These are phyloP conservation scores for Mimumesa dahlbomi DNA, from an alignment of 2,888 invertebrate genomes.

Conservation along the genomic window DNA sequence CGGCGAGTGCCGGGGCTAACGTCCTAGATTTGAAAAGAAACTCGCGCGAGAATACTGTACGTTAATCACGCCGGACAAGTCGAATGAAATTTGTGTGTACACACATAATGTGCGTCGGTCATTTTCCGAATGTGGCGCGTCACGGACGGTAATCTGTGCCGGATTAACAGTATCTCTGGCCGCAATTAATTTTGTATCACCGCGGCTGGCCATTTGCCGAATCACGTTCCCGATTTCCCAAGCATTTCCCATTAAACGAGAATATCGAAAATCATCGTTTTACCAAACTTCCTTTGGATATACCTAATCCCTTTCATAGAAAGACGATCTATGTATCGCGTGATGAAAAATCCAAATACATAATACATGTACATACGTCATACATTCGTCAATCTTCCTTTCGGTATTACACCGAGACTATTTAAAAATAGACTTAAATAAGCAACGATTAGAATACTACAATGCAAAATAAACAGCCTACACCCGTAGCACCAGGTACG, in stretches of 20 bases:
- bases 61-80: constrained; percentile 31
- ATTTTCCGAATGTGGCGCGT: constrained; percentile 54
- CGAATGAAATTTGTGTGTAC: constrained; percentile 42
- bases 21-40: constrained; percentile 31
- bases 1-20: not conserved
- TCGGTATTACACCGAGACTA: not conserved
- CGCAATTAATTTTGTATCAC: constrained; percentile 23
- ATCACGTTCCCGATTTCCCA: no score
- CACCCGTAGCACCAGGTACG: no score
- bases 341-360: no score
- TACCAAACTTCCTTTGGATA: no score
- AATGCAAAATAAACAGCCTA: no score
- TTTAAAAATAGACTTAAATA: not conserved
- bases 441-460: no score
- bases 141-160: constrained; percentile 58
- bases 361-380: not conserved
- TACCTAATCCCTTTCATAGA: no score
- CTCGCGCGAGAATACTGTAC: constrained; percentile 3
- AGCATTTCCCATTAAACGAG: no score
- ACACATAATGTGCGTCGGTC: constrained; percentile 42
- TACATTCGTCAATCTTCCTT: not conserved
- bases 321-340: no score
- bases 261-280: no score
- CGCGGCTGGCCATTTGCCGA: not conserved
- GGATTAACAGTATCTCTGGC: constrained; percentile 54